Base-by-base conservation (phyloP, 1,140 invertebrate genomes). In the Aphelinus certus region DNA sequence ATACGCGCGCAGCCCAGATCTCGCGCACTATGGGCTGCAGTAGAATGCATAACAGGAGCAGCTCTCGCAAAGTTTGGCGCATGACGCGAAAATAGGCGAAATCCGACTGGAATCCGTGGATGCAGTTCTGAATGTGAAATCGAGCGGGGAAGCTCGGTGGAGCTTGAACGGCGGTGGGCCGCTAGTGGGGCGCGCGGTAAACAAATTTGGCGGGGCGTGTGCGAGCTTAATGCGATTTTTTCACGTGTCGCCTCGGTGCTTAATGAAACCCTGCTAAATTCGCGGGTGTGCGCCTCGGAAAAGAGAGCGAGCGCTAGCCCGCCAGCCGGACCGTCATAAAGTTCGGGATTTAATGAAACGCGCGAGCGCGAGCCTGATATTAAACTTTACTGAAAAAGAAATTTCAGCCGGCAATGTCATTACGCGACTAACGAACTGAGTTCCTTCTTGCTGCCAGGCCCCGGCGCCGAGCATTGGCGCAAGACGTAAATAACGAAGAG, bases 271-370 rank as follows among this genome's bases (percentile, higher is more conserved):
- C 7, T 26, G 66, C 55, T 68, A 58, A 68, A 68, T 58, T 57
- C 43, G 48, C n/a, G 66, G 4, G 49, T 6, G 48, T 26, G 58
- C 7, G 26, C 26, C 47, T 26, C 51, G 61, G 55, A 43, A 42
- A 9, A 55, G 7, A 71, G 58, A 51, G 5, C 48, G 47, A n/a
- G 42, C 45, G 60, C 58, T 62, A 51, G 58, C 42, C 43, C 75
- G 76, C 78, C 78, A 77, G 78, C 70, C 58, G 60, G 26, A 7
- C 43, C 60, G n/a, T 47, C 71, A 73, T 73, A 66, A 73, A 66
- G 47, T 66, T 73, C 57, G 42, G 10, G 10, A 73, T 73, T 73
- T 73, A 73, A 73, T 73, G 71, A 58, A 73, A 72, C 1, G 48
- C 56, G 67, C 49, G 49, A 62, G 48, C n/a, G 7, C n/a, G 46